phyloP scores from a whole-genome alignment of 2,113 vertebrate genomes.

The Odocoileus hemionus region DNA sequence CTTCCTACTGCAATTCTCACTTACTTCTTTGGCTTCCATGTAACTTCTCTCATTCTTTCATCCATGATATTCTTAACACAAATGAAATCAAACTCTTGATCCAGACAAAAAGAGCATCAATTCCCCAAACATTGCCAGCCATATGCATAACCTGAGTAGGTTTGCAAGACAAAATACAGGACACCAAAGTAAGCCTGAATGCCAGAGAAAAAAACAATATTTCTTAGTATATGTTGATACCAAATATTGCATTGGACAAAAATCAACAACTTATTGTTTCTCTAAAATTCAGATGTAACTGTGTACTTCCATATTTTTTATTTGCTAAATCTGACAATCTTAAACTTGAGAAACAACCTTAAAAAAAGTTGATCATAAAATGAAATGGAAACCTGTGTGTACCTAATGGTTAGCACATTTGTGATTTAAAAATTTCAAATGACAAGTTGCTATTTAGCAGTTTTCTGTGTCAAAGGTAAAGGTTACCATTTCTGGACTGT shows the following conservation, averaged over 20 bases:
- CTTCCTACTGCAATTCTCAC: neutral
- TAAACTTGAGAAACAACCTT: neutral
- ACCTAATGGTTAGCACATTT: neutral
- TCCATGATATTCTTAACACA: neutral
- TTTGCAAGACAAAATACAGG: neutral
- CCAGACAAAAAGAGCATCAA: neutral
- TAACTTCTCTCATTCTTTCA: constrained; percentile 13
- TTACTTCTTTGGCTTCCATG: neutral
- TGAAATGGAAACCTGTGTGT: neutral
- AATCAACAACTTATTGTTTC: neutral
- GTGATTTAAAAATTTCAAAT: neutral
- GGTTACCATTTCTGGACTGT: neutral
- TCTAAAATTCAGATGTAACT: neutral
- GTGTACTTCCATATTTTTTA: neutral
- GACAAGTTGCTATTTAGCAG: neutral
- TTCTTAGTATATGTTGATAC: neutral
- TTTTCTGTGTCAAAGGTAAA: neutral
- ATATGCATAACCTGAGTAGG: neutral
- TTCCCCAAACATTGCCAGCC: neutral
- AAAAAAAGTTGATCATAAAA: neutral
- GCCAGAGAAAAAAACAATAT: neutral
- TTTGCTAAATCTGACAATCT: neutral
- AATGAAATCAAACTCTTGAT: constrained; percentile 17
- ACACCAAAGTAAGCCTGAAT: neutral
- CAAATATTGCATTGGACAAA: neutral